Conservation (phyloP, 2,113 vertebrate genomes). For the Apistogramma diplotaenia region DNA sequence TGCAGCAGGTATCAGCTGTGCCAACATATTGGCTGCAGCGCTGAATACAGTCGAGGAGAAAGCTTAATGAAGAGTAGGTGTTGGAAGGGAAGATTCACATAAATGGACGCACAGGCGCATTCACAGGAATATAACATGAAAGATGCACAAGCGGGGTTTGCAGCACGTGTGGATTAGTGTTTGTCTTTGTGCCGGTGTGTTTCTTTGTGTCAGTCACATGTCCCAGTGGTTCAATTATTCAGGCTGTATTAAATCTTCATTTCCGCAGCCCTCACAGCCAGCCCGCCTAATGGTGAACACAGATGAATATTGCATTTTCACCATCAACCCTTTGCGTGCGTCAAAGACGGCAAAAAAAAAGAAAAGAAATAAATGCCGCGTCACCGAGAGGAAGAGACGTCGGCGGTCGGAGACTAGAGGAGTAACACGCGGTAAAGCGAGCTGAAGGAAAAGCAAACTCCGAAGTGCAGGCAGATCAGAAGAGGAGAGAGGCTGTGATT, state of each 20-base stretch:
- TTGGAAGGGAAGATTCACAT: constrained; percentile 12
- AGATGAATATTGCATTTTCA: constrained; percentile 66
- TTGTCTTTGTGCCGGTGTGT: constrained; percentile 8
- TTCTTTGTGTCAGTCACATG: constrained; percentile 51
- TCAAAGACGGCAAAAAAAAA: constrained; percentile 7
- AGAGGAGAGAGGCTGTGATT: constrained; percentile 27
- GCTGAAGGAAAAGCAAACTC: constrained; percentile 32
- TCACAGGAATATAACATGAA: constrained; percentile 3
- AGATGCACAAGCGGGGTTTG: constrained; percentile 7
- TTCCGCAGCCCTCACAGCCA: constrained; percentile 58
- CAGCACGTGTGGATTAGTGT: constrained; percentile 7
- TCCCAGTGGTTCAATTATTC: constrained; percentile 78
- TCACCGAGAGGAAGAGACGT: constrained; percentile 37
- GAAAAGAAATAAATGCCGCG: constrained; percentile 26
- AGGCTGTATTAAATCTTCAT: constrained; percentile 78
- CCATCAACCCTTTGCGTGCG: constrained; percentile 15
- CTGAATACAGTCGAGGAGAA: constrained; percentile 9
- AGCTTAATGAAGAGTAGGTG: constrained; percentile 36
- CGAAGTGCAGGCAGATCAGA: constrained; percentile 15
- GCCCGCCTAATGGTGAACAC: constrained; percentile 67
- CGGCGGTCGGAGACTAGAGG: neutral
- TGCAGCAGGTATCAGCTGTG: constrained; percentile 9
- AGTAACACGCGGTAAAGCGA: constrained; percentile 17
- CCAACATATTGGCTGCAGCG: constrained; percentile 6
- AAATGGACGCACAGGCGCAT: neutral